These are phyloP conservation scores for Scaptomyza montana DNA, from an alignment of 1,140 invertebrate species.

Conservation along the genomic window DNA sequence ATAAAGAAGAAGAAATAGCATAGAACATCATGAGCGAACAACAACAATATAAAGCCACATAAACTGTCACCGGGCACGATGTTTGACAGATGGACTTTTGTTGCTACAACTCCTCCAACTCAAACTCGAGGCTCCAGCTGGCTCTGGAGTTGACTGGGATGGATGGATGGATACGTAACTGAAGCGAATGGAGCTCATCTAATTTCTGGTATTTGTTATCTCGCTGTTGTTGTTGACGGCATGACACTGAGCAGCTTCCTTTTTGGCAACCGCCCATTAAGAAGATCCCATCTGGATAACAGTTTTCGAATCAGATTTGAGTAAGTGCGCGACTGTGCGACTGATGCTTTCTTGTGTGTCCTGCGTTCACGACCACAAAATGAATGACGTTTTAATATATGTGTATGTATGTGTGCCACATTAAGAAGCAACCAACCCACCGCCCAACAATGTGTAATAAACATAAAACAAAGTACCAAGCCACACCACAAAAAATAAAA, in stretches of 20 bases:
- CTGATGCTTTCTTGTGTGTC: background rate
- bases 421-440: constrained; percentile 43
- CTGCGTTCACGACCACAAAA: constrained; percentile 45
- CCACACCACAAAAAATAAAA: background rate
- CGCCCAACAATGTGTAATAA: too few species aligned
- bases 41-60: constrained; percentile 69
- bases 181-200: constrained; percentile 62
- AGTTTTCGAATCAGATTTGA: constrained; percentile 47
- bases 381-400: constrained; percentile 65
- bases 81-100: constrained; percentile 72
- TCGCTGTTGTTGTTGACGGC: constrained; percentile 18
- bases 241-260: background rate
- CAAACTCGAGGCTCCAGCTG: background rate
- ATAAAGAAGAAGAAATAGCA: background rate
- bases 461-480: background rate
- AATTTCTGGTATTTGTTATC: constrained; percentile 68
- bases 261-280: background rate
- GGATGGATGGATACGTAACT: constrained; percentile 20
- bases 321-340: constrained; percentile 1
- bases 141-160: background rate
- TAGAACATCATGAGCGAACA: background rate
- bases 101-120: background rate
- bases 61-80: constrained; percentile 68
- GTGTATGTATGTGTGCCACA: constrained; percentile 68
- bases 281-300: background rate